Evolutionary conservation across 2,888 invertebrate genomes (phyloP), one percentile per base, ranked within the genome.

Genomic region (Nebria brevicollis): DNA sequence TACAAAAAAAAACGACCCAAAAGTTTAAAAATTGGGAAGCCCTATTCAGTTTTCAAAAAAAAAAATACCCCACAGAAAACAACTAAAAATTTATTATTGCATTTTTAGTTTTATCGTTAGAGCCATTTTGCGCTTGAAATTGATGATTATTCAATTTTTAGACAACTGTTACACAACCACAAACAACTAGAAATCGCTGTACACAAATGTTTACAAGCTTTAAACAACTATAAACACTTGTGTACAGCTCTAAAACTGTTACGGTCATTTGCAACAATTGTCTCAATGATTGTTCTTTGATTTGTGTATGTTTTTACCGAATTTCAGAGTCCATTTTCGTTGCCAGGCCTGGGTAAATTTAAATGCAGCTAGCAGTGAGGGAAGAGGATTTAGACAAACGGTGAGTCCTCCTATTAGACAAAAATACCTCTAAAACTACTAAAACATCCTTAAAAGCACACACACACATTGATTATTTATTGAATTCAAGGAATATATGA

Each of bases 361-460:
- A 87, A 88, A 89, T 89, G 89, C 89, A 89, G 89, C 89, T 89
- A 89, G 89, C 88, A 89, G 89, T 89, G 89, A 89, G 89, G 87
- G 89, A 88, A 89, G 89, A 88, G 88, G 88, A 75, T 76, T 82
- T 81, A 83, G 81, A 77, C 26, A 70, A 25, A 82, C 82, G 83
- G 84, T 83, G 83, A 82, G 77, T 77, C 75, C 82, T 83, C 77
- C 77, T 82, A 66, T 75, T 77, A 82, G 64, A 74, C 75, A 81
- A 79, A 77, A 72, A 15, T n/a, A 68, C 13, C 54, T 72, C 54
- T 66, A 42, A 13, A 20, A 11, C 10, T 13, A 20, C 70, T 11
- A 11, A 11, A 70, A 25, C n/a, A 26, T 68, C 7, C 13, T 68
- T 25, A 5, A 26, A 68, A 68, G 6, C 68, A 7, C 15, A 26